These are phyloP conservation scores for Lepus americanus DNA, from an alignment of 2,113 vertebrate species.

Conservation along the genomic window DNA sequence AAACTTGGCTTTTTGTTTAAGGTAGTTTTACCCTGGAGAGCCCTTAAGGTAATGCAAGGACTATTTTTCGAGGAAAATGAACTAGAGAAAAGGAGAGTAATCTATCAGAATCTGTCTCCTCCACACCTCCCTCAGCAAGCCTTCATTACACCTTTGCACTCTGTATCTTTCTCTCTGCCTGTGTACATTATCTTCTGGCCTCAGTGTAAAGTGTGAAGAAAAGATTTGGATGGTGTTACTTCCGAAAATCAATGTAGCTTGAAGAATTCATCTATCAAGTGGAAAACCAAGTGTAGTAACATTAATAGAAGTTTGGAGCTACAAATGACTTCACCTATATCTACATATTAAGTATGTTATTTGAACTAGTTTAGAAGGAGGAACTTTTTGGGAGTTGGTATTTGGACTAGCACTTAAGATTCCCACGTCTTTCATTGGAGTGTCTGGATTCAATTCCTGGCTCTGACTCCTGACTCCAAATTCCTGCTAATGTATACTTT, in stretches of 20 bases:
- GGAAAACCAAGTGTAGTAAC: not conserved
- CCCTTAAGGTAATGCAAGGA: not conserved
- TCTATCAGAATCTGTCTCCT: not conserved
- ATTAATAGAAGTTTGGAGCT: not conserved
- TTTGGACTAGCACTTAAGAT: too few relatives aligned
- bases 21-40: not conserved
- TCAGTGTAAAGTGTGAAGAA: not conserved
- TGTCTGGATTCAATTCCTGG: too few relatives aligned
- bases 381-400: not conserved
- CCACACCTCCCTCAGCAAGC: not conserved
- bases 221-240: not conserved
- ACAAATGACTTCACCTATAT: not conserved
- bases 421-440: too few relatives aligned
- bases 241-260: slow-evolving; percentile 20
- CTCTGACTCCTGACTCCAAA: too few relatives aligned
- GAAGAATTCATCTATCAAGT: not conserved
- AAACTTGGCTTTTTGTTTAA: not conserved
- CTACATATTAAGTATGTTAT: not conserved
- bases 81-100: not conserved
- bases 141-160: not conserved
- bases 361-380: not conserved
- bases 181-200: not conserved
- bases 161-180: not conserved
- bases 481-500: too few relatives aligned
- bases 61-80: slow-evolving; percentile 41